Conservation (phyloP, 2,888 invertebrate species). For the Scaptomyza caliginosa region DNA sequence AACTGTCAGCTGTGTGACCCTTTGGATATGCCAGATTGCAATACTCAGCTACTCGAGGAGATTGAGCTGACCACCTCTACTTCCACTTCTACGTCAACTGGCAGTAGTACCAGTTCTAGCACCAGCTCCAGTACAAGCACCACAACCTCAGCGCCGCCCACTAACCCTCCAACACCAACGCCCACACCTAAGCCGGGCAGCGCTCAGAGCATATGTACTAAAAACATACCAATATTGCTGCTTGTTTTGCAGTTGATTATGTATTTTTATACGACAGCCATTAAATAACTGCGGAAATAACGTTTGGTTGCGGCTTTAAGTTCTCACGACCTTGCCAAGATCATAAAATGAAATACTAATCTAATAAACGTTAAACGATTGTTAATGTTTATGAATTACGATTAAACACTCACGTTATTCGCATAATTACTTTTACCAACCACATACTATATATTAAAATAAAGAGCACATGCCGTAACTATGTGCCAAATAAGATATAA, state of each 20-base stretch:
- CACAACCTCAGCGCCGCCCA: conserved; percentile 23
- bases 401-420: conserved; percentile 7
- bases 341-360: conserved; percentile 33
- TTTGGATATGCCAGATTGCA: conserved; percentile 32
- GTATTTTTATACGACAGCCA: conserved; percentile 32
- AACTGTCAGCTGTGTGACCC: conserved; percentile 64
- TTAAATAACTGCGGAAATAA: conserved; percentile 38
- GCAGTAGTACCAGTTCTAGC: background rate
- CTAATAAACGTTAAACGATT: conserved; percentile 43
- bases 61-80: conserved; percentile 14
- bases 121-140: background rate
- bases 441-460: background rate
- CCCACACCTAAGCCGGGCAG: conserved; percentile 21
- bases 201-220: conserved; percentile 17
- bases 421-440: background rate
- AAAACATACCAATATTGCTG: conserved; percentile 26
- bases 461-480: background rate
- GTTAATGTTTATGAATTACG: conserved; percentile 37
- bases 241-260: conserved; percentile 27
- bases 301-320: background rate
- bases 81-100: conserved; percentile 12
- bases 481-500: background rate
- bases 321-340: conserved; percentile 28
- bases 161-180: conserved; percentile 23
- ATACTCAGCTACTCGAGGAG: conserved; percentile 32